Evolutionary conservation across 2,797 vertebrate genomes (phyloP), one percentile per base, ranked within the genome.

Genomic region (Buceros bicornis): DNA sequence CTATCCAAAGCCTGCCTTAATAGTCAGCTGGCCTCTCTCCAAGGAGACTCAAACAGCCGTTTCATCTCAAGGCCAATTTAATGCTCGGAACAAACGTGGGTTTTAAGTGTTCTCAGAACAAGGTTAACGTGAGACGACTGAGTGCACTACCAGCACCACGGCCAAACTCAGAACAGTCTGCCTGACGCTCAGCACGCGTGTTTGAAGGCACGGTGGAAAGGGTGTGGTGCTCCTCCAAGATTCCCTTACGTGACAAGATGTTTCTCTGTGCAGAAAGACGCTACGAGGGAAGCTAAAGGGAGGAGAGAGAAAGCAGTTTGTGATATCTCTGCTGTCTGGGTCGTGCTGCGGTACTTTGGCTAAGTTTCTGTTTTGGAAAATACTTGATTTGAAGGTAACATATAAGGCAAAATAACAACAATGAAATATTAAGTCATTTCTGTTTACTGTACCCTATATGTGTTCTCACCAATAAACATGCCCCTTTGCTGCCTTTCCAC

Each of bases 11-110:
- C 53, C 67, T 37, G 25, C 81, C 60, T 82, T 69, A 90, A 73
- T 7, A 81, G 77, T 18, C 83, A 14, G 8, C 2, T 96, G 96
- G 93, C 91, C 47, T 89, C 57, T 31, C 45, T 90, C 95, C 95
- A 96, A 87, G 86, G 91, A 71, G 92, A n/a, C 60, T 50, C 86
- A 85, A 85, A 9, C 85, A 94, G 71, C 78, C 90, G 60, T 37
- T 93, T 87, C 86, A 92, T 90, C 93, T 94, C 88, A 80, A 94
- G 88, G 94, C 95, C 86, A 82, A 81, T 89, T 94, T 90, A 87
- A 87, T 37, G 70, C 87, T 90, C 69, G 56, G 89, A 79, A 60
- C 73, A 82, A 91, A 86, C 54, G 56, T 76, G 51, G 25, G 61
- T 78, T 93, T 93, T 60, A 94, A 87, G 42, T 54, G 47, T 62